Conservation (phyloP, 92 coral and sea anemone species). For the Meandrina meandrites region DNA sequence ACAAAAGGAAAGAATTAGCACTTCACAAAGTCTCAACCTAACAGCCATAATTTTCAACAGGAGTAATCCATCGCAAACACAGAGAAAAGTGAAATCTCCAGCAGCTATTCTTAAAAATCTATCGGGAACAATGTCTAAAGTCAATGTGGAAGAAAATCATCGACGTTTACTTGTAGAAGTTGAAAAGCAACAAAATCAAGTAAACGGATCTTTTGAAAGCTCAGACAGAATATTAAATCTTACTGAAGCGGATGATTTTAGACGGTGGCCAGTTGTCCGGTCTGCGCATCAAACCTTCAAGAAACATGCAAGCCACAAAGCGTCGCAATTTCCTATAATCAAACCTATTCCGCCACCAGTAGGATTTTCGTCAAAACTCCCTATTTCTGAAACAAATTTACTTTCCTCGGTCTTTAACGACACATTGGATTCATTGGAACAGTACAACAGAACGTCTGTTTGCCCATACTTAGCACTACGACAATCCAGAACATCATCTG, state of each 20-base stretch:
- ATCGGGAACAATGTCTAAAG: not conserved
- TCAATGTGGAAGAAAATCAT: not conserved
- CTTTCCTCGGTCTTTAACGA: not conserved
- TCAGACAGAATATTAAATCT: not conserved
- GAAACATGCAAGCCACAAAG: not conserved
- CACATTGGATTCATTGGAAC: not conserved
- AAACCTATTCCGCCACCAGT: slow-evolving; percentile 27
- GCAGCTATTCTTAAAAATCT: not conserved
- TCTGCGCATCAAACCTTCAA: not conserved
- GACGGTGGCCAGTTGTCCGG: not conserved
- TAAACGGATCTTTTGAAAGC: not conserved
- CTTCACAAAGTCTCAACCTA: not conserved
- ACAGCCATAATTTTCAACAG: too few relatives aligned
- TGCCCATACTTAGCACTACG: slow-evolving; percentile 21
- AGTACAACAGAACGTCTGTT: slow-evolving; percentile 5
- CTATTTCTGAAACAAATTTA: not conserved
- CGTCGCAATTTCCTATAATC: not conserved
- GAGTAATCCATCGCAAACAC: not conserved
- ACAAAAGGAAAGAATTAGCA: not conserved
- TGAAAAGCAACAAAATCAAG: not conserved
- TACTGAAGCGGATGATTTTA: not conserved
- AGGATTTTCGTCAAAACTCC: not conserved
- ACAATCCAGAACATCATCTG: not conserved
- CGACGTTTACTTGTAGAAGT: not conserved
- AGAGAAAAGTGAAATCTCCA: not conserved